Base-by-base conservation (phyloP, 2,113 vertebrate genomes). In the Jaculus jaculus region DNA sequence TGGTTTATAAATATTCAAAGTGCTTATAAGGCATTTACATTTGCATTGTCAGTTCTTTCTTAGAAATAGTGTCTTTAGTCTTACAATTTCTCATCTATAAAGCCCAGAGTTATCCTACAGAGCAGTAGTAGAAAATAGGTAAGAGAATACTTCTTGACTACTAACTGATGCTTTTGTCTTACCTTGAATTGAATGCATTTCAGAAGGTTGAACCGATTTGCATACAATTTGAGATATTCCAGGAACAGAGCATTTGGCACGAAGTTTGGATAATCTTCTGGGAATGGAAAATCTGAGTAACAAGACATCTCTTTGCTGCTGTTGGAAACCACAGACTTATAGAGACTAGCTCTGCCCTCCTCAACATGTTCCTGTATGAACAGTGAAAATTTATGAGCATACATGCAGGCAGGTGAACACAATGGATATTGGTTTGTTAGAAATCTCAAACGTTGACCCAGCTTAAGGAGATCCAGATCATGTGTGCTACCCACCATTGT, bases 221-320 rank as follows among this genome's bases (percentile, higher is more conserved):
- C 97, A 42, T 98, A 99, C 69, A 98, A 97, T 69, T 93, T 97
- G 92, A 98, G 97, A 93, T 99, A 99, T 60, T 98, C 97, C 95
- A 99, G 78, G 42, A 99, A 94, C 71, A 96, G 95, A 30, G 97
- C 97, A 96, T 99, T 96, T 89, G 97, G 98, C 94, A 98, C 87
- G 95, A 96, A 99, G 97, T 98, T 99, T 61, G 99, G 98, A 92
- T 96, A 99, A 80, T 98, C 93, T 32, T 97, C 98, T 0, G 98
- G 99, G 97, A 99, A 98, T 61, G 99, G 98, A 81, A 98, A 99
- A 83, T 99, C 98, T 60, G 98, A 98, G 93, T 98, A 98, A 95
- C 98, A 99, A 96, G 98, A 98, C 97, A 98, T 98, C 96, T 99
- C 99, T 94, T 98, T 99, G 94, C 98, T 98, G 89, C 98, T 98